Conservation (phyloP, 2,888 invertebrate genomes). For the Metallyticus violacea region DNA sequence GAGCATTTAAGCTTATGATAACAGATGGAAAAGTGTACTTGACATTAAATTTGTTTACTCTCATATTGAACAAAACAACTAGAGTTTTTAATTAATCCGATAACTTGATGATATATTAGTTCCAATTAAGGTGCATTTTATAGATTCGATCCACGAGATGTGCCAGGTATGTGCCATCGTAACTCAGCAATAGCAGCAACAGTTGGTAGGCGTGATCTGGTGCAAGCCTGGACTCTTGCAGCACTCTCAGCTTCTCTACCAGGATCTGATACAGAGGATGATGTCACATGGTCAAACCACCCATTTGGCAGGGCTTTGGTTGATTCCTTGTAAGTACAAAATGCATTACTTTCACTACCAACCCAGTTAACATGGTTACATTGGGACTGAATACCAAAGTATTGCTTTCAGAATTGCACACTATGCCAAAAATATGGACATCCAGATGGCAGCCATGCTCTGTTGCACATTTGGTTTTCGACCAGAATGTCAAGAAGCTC, state of each 20-base stretch:
- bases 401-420: slow-evolving; percentile 65
- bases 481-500: slow-evolving; percentile 38
- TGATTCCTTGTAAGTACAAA: slow-evolving; percentile 72
- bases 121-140: too few relatives aligned
- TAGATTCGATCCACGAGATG: slow-evolving; percentile 46
- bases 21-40: too few relatives aligned
- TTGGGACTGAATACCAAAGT: not conserved
- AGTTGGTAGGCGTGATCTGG: slow-evolving; percentile 73
- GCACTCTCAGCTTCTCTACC: slow-evolving; percentile 56
- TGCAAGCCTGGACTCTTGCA: slow-evolving; percentile 85
- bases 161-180: slow-evolving; percentile 69
- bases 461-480: slow-evolving; percentile 76
- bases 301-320: slow-evolving; percentile 84
- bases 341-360: not conserved
- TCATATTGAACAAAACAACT: too few relatives aligned
- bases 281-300: slow-evolving; percentile 74
- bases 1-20: too few relatives aligned
- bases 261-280: slow-evolving; percentile 58
- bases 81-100: too few relatives aligned
- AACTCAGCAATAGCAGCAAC: slow-evolving; percentile 75
- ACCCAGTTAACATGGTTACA: not conserved
- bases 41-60: too few relatives aligned
- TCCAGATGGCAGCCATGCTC: slow-evolving; percentile 93
- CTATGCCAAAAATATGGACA: slow-evolving; percentile 75
- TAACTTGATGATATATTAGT: too few relatives aligned